Evolutionary conservation across 2,888 invertebrate genomes (phyloP).

Genomic region (Crossocerus cetratus): DNA sequence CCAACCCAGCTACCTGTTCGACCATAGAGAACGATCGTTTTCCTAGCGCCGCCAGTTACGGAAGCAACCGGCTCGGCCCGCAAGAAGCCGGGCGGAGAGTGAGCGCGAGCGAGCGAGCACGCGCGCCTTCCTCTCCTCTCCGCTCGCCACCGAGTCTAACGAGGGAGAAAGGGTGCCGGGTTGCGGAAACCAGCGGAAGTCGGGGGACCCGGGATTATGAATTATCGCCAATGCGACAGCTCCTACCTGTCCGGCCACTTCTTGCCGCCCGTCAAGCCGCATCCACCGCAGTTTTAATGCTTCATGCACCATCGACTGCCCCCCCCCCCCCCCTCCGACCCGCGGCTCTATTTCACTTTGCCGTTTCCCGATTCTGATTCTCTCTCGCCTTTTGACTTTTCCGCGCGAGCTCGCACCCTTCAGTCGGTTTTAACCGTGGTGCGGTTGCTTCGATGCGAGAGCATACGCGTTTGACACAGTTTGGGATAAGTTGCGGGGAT

Average conservation of each 20-base stretch:
- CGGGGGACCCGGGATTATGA: background rate
- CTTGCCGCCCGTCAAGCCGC: background rate
- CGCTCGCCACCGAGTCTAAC: background rate
- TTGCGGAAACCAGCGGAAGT: background rate
- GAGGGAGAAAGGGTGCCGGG: background rate
- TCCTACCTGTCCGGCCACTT: slow-evolving; percentile 1
- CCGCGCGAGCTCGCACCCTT: too few species aligned
- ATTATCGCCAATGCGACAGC: slow-evolving; percentile 4
- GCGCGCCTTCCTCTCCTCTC: background rate
- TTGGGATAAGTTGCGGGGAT: too few species aligned
- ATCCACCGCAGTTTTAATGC: slow-evolving; percentile 15
- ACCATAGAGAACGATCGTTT: slow-evolving; percentile 64
- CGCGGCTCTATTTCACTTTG: background rate
- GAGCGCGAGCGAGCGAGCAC: slow-evolving; percentile 18
- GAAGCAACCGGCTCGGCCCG: slow-evolving; percentile 42
- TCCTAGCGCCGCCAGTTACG: slow-evolving; percentile 56
- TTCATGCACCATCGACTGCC: slow-evolving; percentile 4
- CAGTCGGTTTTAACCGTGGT: too few species aligned
- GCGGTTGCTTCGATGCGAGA: too few species aligned
- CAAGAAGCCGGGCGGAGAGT: slow-evolving; percentile 23
- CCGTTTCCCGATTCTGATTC: background rate
- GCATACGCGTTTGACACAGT: too few species aligned
- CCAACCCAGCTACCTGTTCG: slow-evolving; percentile 62
- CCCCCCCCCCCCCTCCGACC: background rate
- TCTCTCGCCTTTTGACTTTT: background rate